Base-by-base conservation (phyloP, 2,888 invertebrate species). In the Hirtodrosophila histrioides region DNA sequence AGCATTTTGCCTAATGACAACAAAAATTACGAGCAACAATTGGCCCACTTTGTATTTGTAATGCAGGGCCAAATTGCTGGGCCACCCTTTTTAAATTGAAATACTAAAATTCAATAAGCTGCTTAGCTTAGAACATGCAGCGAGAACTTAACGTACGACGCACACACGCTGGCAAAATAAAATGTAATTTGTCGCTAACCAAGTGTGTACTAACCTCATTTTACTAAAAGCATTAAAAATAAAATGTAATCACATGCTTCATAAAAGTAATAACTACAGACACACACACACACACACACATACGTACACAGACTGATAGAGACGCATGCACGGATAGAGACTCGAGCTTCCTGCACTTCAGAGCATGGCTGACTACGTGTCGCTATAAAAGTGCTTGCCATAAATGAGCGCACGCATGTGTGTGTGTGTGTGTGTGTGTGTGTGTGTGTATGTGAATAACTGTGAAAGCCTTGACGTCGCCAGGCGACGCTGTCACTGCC, bases 221-320 rank as follows among this genome's bases (percentile, higher is more conserved):
- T 84, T 81, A 84, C 84, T 84, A 84, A 84, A 84, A 84, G 88
- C 84, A 88, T 84, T 84, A 84, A 84, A 84, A 84, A 84, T 84
- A 84, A 84, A 84, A 84, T 88, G 87, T 84, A 84, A 84, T 84
- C 84, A 88, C 84, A 84, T 85, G 84, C 84, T 87, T 85, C 88
- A 88, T 88, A 85, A 88, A 88, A 85, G 86, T 88, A 88, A 88
- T 87, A 85, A 88, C 88, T 88, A 85, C 74, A 73, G 72, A 77
- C 43, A 70, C 58, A 80, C 50, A 56, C 60, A 64, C 58, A 66
- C 43, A 44, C 27, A 36, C 33, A 44, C 29, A 43, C 36, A 60
- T n/a, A 39, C 36, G 56, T n/a, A 39, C 37, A 33, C 55, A 50
- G 12, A 24, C 3, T 50, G 4, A 39, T n/a, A 39, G 33, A 46